Base-by-base conservation (phyloP, 2,797 vertebrate species). In the Zenarchopterus dispar region DNA sequence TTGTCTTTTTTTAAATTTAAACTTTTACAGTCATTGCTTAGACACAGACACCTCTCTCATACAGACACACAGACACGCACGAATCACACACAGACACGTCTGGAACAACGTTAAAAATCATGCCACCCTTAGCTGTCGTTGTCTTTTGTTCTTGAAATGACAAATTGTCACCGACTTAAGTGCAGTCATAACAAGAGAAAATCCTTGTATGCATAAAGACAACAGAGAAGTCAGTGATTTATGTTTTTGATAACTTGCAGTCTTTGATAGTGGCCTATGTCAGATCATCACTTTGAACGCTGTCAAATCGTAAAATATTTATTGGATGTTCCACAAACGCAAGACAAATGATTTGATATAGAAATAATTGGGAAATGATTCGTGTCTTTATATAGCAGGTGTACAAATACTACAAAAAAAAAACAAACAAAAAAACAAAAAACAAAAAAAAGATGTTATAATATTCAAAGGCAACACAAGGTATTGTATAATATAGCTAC, bases 281-380 rank as follows among this genome's bases (percentile, higher is more conserved):
- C 69, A 68, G 19, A 62, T 59, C 21, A 75, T 44, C 62, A 59
- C 61, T 60, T 63, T 21, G 48, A 60, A 70, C 46, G 41, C 59
- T 65, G 79, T 70, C 21, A 54, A 82, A 75, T 75, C 28, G 51
- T 82, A 75, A 63, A 84, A 86, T 75, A 83, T 85, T 86, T 73
- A 84, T 66, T 71, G 66, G 57, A 78, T 62, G 67, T 56, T 47
- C 59, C 57, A 45, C 56, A 81, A 70, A 82, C 24, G 56, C 15
- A 47, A 58, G 49, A 31, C 59, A 75, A 54, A 62, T 75, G 42
- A 77, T 67, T 57, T 62, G 45, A 8, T 42, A 51, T 26, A 42
- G 57, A 22, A 71, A 58, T 70, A 63, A 67, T 23, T 70, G 62
- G 2, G 2, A 66, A 63, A 24, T 70, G 17, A 44, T 63, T 64